Base-by-base conservation (phyloP, 1,140 invertebrate species). In the Drosophila nebulosa region DNA sequence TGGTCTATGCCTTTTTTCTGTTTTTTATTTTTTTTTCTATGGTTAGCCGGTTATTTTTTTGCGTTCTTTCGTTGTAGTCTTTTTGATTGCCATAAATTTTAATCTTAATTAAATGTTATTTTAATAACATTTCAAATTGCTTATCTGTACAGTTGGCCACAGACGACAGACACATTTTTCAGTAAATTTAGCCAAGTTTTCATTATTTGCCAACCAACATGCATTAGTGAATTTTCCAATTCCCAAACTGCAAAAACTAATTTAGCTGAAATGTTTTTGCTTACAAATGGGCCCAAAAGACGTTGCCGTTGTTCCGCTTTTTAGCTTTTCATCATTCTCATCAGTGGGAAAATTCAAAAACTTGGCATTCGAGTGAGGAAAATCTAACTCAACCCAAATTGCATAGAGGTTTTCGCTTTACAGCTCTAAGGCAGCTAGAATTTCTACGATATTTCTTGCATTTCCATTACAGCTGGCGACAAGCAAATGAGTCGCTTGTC, bases 221-320 rank as follows among this genome's bases (percentile, higher is more conserved):
- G 30, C 73, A 85, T 80, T 78, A 74, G 69, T 69, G 79, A 75
- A 88, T 81, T 75, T 75, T 69, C 70, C 83, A 86, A 78, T 81
- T 78, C 69, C 74, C 69, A 71, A 66, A 86, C 81, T 79, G 80
- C 80, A 72, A 56, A 85, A 84, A 88, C 81, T 88, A 86, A 88
- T 86, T 86, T 86, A 59, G 83, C 81, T 81, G 83, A 86, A 88
- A 88, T 85, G 80, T 88, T 86, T 86, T 85, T 86, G 81, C 81
- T 86, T 88, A 86, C 81, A 86, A 85, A 86, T 85, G 79, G 73
- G 71, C 72, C 10, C 24, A 36, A 51, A 27, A 61, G 56, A 58
- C 72, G 53, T 56, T 62, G 55, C 58, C 53, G 50, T 42, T 27
- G 62, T 74, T 57, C 55, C 4, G 10, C 58, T 63, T 59, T 53